These are phyloP conservation scores for Aphidius gifuensis DNA, from an alignment of 1,140 invertebrate species.

Conservation along the genomic window DNA sequence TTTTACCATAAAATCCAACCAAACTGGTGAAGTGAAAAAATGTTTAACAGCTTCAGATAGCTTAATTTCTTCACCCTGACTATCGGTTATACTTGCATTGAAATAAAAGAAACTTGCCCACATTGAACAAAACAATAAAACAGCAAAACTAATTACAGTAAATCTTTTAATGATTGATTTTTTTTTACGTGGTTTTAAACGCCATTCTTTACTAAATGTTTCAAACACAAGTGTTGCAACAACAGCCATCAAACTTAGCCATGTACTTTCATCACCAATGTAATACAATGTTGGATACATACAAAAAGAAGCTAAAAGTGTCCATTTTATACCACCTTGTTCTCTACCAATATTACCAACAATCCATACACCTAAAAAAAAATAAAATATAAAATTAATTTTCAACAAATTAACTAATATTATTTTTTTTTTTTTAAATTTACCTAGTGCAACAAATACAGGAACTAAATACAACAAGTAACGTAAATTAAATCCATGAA, in stretches of 20 bases:
- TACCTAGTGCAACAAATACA: conserved; percentile 70
- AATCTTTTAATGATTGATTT: conserved; percentile 52
- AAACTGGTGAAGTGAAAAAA: conserved; percentile 84
- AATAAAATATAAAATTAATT: not conserved
- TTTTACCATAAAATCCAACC: conserved; percentile 59
- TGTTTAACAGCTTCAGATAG: conserved; percentile 83
- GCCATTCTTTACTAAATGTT: conserved; percentile 74
- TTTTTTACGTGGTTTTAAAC: conserved; percentile 60
- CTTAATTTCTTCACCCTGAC: conserved; percentile 83
- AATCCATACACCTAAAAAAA: conserved; percentile 74
- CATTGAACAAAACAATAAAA: conserved; percentile 68
- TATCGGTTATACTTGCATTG: conserved; percentile 82
- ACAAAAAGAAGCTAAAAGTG: conserved; percentile 68
- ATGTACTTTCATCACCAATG: conserved; percentile 66
- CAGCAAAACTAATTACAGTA: conserved; percentile 59
- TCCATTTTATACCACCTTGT: conserved; percentile 64
- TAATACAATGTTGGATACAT: conserved; percentile 65
- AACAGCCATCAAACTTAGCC: conserved; percentile 66
- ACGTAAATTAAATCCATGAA: conserved; percentile 67
- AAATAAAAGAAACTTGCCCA: conserved; percentile 83
- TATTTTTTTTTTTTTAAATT: not conserved
- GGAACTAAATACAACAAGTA: conserved; percentile 72
- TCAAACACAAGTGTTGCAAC: conserved; percentile 67
- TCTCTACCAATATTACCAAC: conserved; percentile 88
- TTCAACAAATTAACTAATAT: no score